phyloP scores from a whole-genome alignment of 2,888 invertebrate species.

The Pyrrhia umbra region DNA sequence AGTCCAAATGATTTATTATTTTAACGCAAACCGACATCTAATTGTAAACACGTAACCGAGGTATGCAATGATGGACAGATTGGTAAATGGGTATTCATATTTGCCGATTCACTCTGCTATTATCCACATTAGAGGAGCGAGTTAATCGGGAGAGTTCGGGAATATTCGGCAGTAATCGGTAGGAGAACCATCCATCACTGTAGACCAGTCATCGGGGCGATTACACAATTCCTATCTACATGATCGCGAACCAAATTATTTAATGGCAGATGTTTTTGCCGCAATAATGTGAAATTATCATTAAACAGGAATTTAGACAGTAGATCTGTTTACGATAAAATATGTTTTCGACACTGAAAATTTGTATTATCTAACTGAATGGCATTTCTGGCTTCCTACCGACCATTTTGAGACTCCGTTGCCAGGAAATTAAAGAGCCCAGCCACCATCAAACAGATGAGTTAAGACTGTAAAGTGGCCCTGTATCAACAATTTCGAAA shows the following conservation, averaged over 20 bases:
- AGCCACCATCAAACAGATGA: not conserved
- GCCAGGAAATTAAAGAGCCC: conserved; percentile 20
- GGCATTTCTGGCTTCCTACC: not conserved
- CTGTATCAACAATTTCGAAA: not conserved
- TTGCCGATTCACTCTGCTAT: conserved; percentile 77
- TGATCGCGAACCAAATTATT: conserved; percentile 56
- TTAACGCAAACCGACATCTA: conserved; percentile 18
- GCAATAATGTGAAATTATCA: conserved; percentile 3
- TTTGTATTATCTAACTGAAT: not conserved
- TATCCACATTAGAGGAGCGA: conserved; percentile 74
- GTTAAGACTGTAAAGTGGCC: not conserved
- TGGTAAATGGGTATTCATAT: conserved; percentile 64
- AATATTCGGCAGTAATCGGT: conserved; percentile 44
- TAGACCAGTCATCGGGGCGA: conserved; percentile 72
- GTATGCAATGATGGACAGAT: conserved; percentile 54
- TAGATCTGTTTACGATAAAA: not conserved
- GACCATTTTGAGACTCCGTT: not conserved
- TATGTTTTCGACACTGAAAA: not conserved
- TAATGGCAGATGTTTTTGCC: conserved; percentile 50
- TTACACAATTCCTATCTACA: conserved; percentile 59
- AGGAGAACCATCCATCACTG: conserved; percentile 76
- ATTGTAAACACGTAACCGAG: conserved; percentile 59
- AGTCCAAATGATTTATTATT: conserved; percentile 36
- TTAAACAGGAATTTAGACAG: not conserved
- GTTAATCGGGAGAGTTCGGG: conserved; percentile 66